Base-by-base conservation (phyloP, 2,888 invertebrate species). In the Tetragnatha montana region DNA sequence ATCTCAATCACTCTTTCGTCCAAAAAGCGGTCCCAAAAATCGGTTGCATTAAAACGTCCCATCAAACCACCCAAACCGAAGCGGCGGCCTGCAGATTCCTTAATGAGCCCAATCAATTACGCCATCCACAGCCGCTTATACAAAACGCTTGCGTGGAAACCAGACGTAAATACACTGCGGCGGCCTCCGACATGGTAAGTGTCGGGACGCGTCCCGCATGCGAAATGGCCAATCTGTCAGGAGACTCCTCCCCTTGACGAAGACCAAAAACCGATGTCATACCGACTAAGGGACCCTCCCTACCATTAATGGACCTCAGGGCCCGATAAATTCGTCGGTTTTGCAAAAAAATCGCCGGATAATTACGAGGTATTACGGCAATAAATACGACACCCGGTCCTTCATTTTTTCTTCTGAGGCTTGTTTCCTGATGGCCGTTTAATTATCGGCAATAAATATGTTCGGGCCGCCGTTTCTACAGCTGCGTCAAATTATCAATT, bases 381-480 rank as follows among this genome's bases (percentile, higher is more conserved):
- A 88, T 88, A 82, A 88, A 88, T 83, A 88, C 49, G 79, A 51
- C 79, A 50, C 70, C 74, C 69, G 17, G 70, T 51, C 71, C 73
- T 86, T n/a, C 51, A 19, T 51, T 68, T 74, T 60, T 60, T 60
- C 60, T 60, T 60, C 14, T 60, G 60, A 8, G 60, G 60, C 60
- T 60, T 60, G 60, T 60, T 60, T 60, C 60, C 60, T 60, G 17
- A 60, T 60, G 60, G 17, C 60, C 47, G 78, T 79, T 73, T 82
- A 82, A 88, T 88, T 88, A 88, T 78, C 75, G 78, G 60, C 81
- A 83, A 79, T 79, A 88, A 49, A 82, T 82, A 88, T 82, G 81
- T 22, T 22, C 51, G 78, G 70, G 35, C 19, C 21, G 6, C 51
- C 10, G 22, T 71, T 51, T 22, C 51, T 22, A 51, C 51, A 10